A percentile compares a stretch with the other conserved stretches of the same genome.
phyloP scores from a whole-genome alignment of 2,113 vertebrate species.

The Pseudorasbora parva region DNA sequence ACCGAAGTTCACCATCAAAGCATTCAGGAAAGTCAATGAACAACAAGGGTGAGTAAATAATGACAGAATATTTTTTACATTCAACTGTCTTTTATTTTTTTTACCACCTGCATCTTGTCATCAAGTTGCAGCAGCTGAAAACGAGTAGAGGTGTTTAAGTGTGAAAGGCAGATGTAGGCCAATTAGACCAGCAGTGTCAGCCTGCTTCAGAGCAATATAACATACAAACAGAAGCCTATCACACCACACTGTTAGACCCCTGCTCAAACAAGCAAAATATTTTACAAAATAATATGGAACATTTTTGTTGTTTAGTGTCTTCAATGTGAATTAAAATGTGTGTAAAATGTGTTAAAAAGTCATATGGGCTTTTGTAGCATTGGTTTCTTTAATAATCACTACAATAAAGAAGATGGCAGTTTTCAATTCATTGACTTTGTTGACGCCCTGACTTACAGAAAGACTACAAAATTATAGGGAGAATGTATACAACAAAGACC shows the following conservation, averaged over 20 bases:
- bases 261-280: conserved; percentile 66
- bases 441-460: conserved; percentile 72
- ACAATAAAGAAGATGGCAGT: conserved; percentile 64
- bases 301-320: background rate
- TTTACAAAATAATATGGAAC: background rate
- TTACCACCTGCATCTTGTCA: background rate
- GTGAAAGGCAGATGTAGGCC: conserved; percentile 49
- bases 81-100: background rate
- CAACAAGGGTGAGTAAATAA: background rate
- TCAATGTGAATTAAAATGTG: background rate
- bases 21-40: background rate
- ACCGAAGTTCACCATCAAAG: background rate
- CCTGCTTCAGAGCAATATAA: conserved; percentile 65
- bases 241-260: conserved; percentile 72
- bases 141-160: background rate
- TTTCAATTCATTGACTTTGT: conserved; percentile 68
- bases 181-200: conserved; percentile 77
- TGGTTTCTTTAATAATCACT: conserved; percentile 55
- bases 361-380: conserved; percentile 43
- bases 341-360: background rate
- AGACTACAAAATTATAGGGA: conserved; percentile 76
- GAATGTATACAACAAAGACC: conserved; percentile 67
- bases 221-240: conserved; percentile 72
- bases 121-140: conserved; percentile 31
- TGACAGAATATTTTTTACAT: background rate